phyloP scores from a whole-genome alignment of 1,140 invertebrate genomes.

The Ericerus pela region DNA sequence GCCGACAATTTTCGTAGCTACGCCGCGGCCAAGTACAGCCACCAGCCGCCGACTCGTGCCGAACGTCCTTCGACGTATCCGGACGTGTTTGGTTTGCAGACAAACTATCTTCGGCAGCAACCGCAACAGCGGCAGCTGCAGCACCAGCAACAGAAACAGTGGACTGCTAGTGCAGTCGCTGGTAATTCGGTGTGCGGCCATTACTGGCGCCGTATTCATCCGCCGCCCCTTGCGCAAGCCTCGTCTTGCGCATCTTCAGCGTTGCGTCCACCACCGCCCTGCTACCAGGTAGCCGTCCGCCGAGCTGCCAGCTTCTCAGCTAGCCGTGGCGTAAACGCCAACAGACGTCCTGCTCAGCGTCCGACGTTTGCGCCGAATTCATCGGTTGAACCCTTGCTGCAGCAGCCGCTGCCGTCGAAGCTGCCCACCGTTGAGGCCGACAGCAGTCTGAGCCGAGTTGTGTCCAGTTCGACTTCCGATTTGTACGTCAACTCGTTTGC shows the following conservation, averaged over 20 bases:
- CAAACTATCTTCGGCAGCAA: slow-evolving; percentile 7
- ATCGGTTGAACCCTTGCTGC: neutral
- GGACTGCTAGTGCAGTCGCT: neutral
- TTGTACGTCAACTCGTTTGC: neutral
- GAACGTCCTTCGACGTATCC: slow-evolving; percentile 2
- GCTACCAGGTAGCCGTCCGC: slow-evolving; percentile 13
- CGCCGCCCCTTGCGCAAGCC: neutral
- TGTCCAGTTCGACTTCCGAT: slow-evolving; percentile 5
- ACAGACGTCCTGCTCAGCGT: neutral
- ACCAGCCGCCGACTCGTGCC: neutral
- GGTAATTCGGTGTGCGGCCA: slow-evolving; percentile 9
- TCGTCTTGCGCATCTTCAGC: neutral
- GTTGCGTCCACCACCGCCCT: slow-evolving; percentile 14
- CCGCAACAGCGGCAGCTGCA: neutral
- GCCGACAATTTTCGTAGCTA: slow-evolving; percentile 1
- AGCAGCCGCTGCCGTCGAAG: neutral
- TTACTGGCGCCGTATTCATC: slow-evolving; percentile 6
- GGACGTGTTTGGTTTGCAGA: too few relatives aligned
- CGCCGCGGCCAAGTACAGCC: neutral
- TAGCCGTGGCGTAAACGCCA: neutral
- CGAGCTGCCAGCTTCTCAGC: slow-evolving; percentile 15
- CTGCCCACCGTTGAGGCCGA: neutral
- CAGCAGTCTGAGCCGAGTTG: neutral
- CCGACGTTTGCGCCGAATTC: neutral
- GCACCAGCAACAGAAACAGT: slow-evolving; percentile 14